phyloP scores from a whole-genome alignment of 2,113 vertebrate species.

The Cepphus grylle region DNA sequence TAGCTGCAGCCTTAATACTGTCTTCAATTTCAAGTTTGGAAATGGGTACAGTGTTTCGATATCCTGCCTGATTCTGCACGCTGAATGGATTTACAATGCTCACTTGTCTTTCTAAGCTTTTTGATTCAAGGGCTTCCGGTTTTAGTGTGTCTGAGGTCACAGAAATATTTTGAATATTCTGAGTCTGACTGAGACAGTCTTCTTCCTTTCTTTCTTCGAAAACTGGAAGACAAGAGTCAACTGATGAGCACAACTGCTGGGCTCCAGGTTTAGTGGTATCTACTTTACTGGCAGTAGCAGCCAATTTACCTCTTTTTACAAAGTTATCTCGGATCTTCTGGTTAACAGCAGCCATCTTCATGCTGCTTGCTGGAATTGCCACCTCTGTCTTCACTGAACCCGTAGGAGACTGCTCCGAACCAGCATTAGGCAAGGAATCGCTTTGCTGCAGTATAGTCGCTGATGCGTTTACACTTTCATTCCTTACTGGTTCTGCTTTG shows the following conservation, averaged over 20 bases:
- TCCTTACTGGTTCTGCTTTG: slow-evolving; percentile 50
- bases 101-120: slow-evolving; percentile 72
- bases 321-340: slow-evolving; percentile 67
- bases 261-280: slow-evolving; percentile 26
- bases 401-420: neutral
- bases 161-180: slow-evolving; percentile 55
- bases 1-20: slow-evolving; percentile 67
- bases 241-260: slow-evolving; percentile 16
- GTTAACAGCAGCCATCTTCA: slow-evolving; percentile 63
- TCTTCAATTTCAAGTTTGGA: slow-evolving; percentile 74
- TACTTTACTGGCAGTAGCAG: neutral
- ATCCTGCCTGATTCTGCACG: slow-evolving; percentile 63
- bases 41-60: slow-evolving; percentile 62
- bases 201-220: slow-evolving; percentile 70
- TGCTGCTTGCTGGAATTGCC: slow-evolving; percentile 17
- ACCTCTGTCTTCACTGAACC: slow-evolving; percentile 58
- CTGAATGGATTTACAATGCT: slow-evolving; percentile 66
- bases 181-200: slow-evolving; percentile 42
- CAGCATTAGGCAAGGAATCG: slow-evolving; percentile 23
- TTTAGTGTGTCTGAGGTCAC: slow-evolving; percentile 68
- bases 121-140: slow-evolving; percentile 63
- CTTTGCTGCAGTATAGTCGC: neutral
- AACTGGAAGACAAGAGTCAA: slow-evolving; percentile 67
- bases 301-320: slow-evolving; percentile 63
- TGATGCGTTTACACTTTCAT: slow-evolving; percentile 15